A percentile compares a stretch with the other conserved stretches of the same genome.
Conservation (phyloP, 2,797 vertebrate species). For the Hylomyscus alleni region DNA sequence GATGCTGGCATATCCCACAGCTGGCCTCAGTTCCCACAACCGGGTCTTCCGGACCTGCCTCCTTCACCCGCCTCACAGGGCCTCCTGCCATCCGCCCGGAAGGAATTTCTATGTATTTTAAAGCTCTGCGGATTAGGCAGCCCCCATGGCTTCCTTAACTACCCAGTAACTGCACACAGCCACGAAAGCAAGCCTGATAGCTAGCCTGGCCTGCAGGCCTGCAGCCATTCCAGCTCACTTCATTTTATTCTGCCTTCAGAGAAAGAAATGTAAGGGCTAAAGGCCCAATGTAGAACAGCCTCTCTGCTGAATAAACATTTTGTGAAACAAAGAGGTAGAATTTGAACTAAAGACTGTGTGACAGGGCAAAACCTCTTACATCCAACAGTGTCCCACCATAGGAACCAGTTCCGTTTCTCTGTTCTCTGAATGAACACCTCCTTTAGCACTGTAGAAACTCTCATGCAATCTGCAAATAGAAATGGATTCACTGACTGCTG, state of each 20-base stretch:
- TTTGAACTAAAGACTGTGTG: slow-evolving; percentile 31
- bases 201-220: background rate
- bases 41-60: background rate
- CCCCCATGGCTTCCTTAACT: background rate
- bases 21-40: background rate
- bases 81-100: background rate
- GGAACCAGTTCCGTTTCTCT: background rate
- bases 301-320: slow-evolving; percentile 14
- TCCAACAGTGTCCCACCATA: background rate
- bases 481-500: background rate
- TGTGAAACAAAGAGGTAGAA: slow-evolving; percentile 11
- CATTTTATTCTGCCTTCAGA: slow-evolving; percentile 49
- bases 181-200: slow-evolving; percentile 30
- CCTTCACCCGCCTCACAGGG: background rate
- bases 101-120: slow-evolving; percentile 52
- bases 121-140: slow-evolving; percentile 32
- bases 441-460: background rate
- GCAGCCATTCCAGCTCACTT: slow-evolving; percentile 45
- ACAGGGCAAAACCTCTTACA: background rate
- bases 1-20: background rate
- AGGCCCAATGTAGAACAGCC: slow-evolving; percentile 12
- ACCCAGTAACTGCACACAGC: background rate
- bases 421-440: background rate
- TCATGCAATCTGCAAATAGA: background rate
- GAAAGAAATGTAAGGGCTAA: slow-evolving; percentile 55